Conservation (phyloP, 2,797 vertebrate genomes). For the Melanotaenia maccullochi region DNA sequence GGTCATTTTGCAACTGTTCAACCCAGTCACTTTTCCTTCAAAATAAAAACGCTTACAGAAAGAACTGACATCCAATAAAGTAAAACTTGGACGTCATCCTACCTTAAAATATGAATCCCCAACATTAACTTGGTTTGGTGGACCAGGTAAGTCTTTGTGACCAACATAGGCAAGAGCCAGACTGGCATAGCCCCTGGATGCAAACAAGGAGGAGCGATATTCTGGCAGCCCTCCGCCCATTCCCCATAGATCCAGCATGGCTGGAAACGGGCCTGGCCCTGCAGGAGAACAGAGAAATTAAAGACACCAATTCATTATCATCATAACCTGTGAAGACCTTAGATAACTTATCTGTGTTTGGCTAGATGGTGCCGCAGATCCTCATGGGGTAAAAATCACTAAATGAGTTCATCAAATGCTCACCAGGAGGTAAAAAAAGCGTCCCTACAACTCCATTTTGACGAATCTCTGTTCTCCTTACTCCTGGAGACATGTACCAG, state of each 20-base stretch:
- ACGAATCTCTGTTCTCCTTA: slow-evolving; percentile 76
- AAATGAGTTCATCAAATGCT: slow-evolving; percentile 23
- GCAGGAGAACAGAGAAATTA: slow-evolving; percentile 5
- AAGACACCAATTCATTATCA: neutral
- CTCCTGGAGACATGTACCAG: slow-evolving; percentile 80
- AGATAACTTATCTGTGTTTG: neutral
- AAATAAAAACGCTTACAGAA: neutral
- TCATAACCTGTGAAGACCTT: neutral
- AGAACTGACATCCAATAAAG: neutral
- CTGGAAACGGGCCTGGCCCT: slow-evolving; percentile 89
- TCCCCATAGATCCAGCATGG: slow-evolving; percentile 85
- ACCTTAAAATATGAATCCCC: slow-evolving; percentile 74
- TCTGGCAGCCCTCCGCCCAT: slow-evolving; percentile 85
- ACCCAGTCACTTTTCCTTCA: neutral
- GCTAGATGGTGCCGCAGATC: neutral
- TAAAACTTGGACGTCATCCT: neutral
- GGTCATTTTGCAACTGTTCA: no score
- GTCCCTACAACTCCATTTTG: slow-evolving; percentile 81
- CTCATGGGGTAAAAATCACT: neutral
- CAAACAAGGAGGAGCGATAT: slow-evolving; percentile 84
- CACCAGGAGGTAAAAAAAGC: slow-evolving; percentile 85
- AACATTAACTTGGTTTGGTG: slow-evolving; percentile 51
- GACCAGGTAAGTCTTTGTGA: slow-evolving; percentile 84
- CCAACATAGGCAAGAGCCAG: slow-evolving; percentile 83
- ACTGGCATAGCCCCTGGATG: slow-evolving; percentile 84